Evolutionary conservation across 2,797 vertebrate species (phyloP).

Genomic region (Alcedo quadribrachys): DNA sequence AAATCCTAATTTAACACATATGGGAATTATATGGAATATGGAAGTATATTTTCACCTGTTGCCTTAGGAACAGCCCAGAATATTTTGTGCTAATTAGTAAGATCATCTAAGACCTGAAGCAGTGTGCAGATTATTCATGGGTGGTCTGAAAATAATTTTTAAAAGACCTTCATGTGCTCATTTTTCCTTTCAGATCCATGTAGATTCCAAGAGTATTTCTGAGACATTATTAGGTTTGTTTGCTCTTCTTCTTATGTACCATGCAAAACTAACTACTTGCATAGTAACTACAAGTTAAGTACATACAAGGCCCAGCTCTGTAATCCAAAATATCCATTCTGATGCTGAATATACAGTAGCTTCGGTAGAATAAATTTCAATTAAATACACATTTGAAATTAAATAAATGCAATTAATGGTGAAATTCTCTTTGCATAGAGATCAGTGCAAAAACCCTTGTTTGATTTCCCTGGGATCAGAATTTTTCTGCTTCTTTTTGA

Average conservation of each 20-base stretch:
- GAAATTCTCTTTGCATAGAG: neutral
- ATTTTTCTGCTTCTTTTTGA: conserved; percentile 3
- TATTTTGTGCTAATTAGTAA: neutral
- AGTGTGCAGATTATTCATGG: neutral
- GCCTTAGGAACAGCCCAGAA: neutral
- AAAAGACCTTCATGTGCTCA: neutral
- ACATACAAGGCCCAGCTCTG: neutral
- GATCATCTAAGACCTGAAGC: neutral
- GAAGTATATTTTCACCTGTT: neutral
- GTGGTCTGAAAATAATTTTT: neutral
- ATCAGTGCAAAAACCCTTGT: neutral
- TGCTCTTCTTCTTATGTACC: neutral
- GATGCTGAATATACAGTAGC: neutral
- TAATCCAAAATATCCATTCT: neutral
- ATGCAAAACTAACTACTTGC: neutral
- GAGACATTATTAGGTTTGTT: neutral
- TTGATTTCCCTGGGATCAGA: neutral
- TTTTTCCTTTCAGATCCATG: neutral
- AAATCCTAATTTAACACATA: neutral
- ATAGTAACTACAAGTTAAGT: neutral
- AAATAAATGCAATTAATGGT: neutral
- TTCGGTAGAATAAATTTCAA: neutral
- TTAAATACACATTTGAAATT: neutral
- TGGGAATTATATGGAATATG: neutral
- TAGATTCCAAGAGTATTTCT: neutral